Conservation (phyloP, 2,797 vertebrate genomes). For the Catharus ustulatus region DNA sequence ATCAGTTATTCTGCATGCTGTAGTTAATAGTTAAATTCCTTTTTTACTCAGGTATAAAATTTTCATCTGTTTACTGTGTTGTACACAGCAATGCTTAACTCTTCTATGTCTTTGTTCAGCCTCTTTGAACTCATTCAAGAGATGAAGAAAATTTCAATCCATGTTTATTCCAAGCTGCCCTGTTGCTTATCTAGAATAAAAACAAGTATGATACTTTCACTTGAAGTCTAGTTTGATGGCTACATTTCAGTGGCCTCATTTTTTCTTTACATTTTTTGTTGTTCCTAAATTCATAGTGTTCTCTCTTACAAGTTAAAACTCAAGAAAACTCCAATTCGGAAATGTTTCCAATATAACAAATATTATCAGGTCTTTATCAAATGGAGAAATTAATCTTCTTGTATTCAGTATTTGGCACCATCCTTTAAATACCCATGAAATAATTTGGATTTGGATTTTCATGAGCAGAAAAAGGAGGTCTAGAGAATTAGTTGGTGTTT, state of each 20-base stretch:
- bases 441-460: slow-evolving; percentile 14
- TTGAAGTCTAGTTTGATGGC: slow-evolving; percentile 1
- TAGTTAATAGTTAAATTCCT: slow-evolving; percentile 58
- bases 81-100: slow-evolving; percentile 35
- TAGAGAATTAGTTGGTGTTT: slow-evolving; percentile 22
- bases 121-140: slow-evolving; percentile 50
- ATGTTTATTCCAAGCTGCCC: slow-evolving; percentile 43
- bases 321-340: background rate
- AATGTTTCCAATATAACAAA: background rate
- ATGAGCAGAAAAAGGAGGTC: background rate
- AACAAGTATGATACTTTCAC: background rate
- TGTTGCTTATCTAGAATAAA: slow-evolving; percentile 30
- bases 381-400: slow-evolving; percentile 11
- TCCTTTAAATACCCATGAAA: slow-evolving; percentile 28
- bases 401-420: background rate
- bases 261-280: background rate
- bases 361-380: slow-evolving; percentile 11
- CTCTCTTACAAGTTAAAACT: background rate
- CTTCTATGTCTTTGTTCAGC: slow-evolving; percentile 51
- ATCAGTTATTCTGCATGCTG: slow-evolving; percentile 53
- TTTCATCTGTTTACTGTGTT: slow-evolving; percentile 60
- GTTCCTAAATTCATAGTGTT: background rate
- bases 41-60: slow-evolving; percentile 57
- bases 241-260: background rate
- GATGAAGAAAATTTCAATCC: slow-evolving; percentile 22